Evolutionary conservation across 2,888 invertebrate species (phyloP), one percentile per base, ranked within the genome.

Genomic region (Dasypogon diadema): DNA sequence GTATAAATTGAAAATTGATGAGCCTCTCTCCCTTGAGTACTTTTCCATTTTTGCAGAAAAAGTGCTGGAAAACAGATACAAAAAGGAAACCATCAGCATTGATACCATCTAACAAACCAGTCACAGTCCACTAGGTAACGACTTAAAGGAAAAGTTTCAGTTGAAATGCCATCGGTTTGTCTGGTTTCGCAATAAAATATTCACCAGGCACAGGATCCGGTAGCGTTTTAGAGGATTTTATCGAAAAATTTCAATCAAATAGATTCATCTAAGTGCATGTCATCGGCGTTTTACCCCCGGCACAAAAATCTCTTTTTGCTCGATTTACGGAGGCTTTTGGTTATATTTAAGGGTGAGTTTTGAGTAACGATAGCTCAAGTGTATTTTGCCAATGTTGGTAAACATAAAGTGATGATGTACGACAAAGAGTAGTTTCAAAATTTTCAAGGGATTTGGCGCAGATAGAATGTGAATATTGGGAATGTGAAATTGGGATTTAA

Each of bases 81-180:
- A 68, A 75, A 74, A 76, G 73, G 56, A 74, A 70, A 60, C 68
- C 68, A 77, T 70, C 70, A 70, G 54, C 63, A 75, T 70, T 51
- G 68, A 68, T 75, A 54, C 54, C 54, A 77, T 74, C 75, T 74
- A 75, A 70, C 56, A 58, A 22, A 48, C 70, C 60, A 56, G 77
- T 77, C 75, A 74, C 70, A 77, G 75, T 74, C 70, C 60, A 77
- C 77, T 77, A 77, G 75, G 70, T 60, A 68, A 42, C 74, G 75
- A 70, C 70, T 70, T 60, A 75, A 77, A 77, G 77, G 70, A 72
- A 77, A 77, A 77, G 65, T 77, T 77, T 77, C 75, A 75, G 72
- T 75, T 75, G 56, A 75, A 77, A 77, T 77, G 77, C 73, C 75
- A 75, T 77, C 77, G 70, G 72, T 77, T 77, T 60, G 77, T 55